Evolutionary conservation across 2,888 invertebrate species (phyloP).

Genomic region (Orchestes rusci): DNA sequence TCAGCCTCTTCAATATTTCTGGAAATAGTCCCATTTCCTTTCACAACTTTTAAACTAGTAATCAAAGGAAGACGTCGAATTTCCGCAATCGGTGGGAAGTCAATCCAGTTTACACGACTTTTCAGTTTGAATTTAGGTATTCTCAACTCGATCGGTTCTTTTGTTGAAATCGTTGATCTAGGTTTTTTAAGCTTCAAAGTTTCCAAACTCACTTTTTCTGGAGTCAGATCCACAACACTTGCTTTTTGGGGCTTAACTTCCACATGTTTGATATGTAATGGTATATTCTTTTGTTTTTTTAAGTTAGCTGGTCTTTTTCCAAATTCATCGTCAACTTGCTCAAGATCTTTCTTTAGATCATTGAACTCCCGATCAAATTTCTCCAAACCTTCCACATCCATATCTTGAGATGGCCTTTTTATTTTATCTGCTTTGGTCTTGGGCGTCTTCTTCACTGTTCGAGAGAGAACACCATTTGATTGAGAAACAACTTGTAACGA

Average conservation of each 20-base stretch:
- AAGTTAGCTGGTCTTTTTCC: constrained; percentile 36
- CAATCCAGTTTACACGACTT: constrained; percentile 56
- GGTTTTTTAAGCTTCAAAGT: constrained; percentile 53
- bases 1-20: constrained; percentile 47
- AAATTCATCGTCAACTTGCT: constrained; percentile 29
- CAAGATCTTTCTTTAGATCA: constrained; percentile 27
- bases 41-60: constrained; percentile 36
- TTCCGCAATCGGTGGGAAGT: constrained; percentile 41
- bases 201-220: constrained; percentile 52
- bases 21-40: constrained; percentile 44
- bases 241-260: constrained; percentile 41
- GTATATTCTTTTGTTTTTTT: constrained; percentile 31
- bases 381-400: constrained; percentile 27
- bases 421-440: constrained; percentile 33
- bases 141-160: constrained; percentile 30
- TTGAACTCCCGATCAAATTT: constrained; percentile 31
- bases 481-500: constrained; percentile 47
- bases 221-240: constrained; percentile 39
- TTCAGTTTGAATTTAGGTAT: constrained; percentile 63
- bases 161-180: constrained; percentile 29
- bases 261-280: constrained; percentile 25
- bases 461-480: constrained; percentile 61
- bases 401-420: no score
- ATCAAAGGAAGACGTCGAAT: constrained; percentile 36
- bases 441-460: no score